phyloP scores from a whole-genome alignment of 2,888 invertebrate species.

The Campoletis raptor region DNA sequence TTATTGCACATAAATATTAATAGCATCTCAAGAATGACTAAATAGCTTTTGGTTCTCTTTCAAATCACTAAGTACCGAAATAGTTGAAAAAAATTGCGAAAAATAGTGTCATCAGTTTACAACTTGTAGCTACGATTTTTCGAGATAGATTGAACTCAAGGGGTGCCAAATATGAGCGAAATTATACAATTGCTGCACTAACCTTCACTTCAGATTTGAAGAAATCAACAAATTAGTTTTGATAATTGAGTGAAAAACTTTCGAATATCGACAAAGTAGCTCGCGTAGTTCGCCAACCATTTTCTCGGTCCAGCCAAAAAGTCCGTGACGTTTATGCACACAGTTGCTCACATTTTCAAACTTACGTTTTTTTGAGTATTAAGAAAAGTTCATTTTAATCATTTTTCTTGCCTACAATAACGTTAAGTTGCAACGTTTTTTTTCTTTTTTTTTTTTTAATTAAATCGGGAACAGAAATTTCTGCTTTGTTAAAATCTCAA shows the following conservation, averaged over 20 bases:
- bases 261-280: background rate
- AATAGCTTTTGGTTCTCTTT: background rate
- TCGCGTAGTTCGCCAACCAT: background rate
- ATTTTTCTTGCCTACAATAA: background rate
- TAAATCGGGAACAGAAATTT: background rate
- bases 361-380: background rate
- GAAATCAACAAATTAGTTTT: background rate
- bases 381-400: background rate
- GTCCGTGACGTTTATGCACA: background rate
- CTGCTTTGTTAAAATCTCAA: background rate
- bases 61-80: background rate
- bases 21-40: background rate
- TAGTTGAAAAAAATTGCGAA: background rate
- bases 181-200: no score
- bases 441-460: background rate
- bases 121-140: background rate
- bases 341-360: background rate
- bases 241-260: background rate
- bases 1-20: background rate
- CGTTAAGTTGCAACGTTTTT: background rate
- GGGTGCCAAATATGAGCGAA: no score
- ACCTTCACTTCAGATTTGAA: background rate
- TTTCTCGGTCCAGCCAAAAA: background rate
- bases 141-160: no score
- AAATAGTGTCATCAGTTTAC: background rate